These are phyloP conservation scores for Saturnia pavonia DNA, from an alignment of 2,888 invertebrate species.

Conservation along the genomic window DNA sequence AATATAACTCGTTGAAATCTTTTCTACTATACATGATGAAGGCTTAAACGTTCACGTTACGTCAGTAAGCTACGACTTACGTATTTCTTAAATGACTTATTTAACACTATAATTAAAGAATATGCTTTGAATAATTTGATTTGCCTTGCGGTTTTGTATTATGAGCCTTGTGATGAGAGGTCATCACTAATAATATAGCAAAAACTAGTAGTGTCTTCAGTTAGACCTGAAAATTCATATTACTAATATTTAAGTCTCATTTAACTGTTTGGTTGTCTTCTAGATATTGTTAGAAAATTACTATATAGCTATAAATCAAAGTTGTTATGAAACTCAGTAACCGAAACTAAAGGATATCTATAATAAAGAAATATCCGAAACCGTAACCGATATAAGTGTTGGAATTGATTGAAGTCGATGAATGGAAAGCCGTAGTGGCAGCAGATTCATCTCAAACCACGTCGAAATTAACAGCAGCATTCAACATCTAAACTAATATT, in stretches of 20 bases:
- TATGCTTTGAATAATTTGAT: background rate
- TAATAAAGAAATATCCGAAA: too few relatives aligned
- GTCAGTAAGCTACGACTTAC: background rate
- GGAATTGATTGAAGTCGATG: too few relatives aligned
- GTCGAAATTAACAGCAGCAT: too few relatives aligned
- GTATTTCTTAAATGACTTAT: background rate
- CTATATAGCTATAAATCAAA: too few relatives aligned
- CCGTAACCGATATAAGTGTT: too few relatives aligned
- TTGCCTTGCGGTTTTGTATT: background rate
- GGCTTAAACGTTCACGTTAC: too few relatives aligned
- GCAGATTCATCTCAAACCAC: too few relatives aligned
- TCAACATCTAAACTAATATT: too few relatives aligned
- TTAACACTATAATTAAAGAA: background rate
- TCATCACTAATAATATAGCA: background rate
- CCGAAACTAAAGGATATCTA: too few relatives aligned
- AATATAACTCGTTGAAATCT: slow-evolving; percentile 28
- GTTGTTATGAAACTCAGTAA: too few relatives aligned
- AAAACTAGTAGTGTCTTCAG: background rate
- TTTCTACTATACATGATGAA: slow-evolving; percentile 20
- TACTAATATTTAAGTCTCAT: background rate
- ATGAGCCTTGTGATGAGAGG: background rate
- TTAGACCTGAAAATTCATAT: background rate
- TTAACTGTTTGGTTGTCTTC: background rate
- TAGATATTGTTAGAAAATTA: too few relatives aligned
- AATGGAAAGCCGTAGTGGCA: too few relatives aligned